Base-by-base conservation (phyloP, 92 coral and sea anemone species). In the Porites rus region DNA sequence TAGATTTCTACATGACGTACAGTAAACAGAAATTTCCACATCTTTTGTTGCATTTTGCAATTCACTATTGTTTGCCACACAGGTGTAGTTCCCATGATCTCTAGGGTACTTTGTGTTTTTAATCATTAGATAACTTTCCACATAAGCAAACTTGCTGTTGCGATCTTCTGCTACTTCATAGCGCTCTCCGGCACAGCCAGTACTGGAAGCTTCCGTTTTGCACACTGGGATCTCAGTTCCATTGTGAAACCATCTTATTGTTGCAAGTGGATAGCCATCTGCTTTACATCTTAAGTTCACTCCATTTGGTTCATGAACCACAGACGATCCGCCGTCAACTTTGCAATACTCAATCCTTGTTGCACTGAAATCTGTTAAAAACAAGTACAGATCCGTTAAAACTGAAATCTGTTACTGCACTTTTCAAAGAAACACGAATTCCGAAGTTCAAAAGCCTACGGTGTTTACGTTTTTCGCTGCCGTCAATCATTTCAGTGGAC, bases 21-120 rank as follows among this genome's bases (percentile, higher is more conserved):
- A 62, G 17, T 74, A 62, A 51, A 83, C n/a, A 10, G 74, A 83
- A 51, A 83, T 6, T 2, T 74, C 52, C 65, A 83, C 56, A 65
- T 22, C 22, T 51, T 73, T 74, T 51, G 38, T 18, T 8, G 7
- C 87, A 10, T 28, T 16, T 46, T 80, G 60, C 61, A 56, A 8
- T 56, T 56, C 13, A 8, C 75, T 66, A 87, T 89, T 94, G 18
- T 52, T 76, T 18, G 92, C 93, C 22, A 83, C 80, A 75, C 97
- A 94, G 7, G 84, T 64, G 69, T 94, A 94, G 25, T 51, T 88
- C 6, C 95, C 97, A 56, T 78, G 50, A 38, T 89, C 91, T 18
- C 73, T 83, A 17, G 87, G 87, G 21, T 46, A 83, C 28, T 24
- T 14, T 43, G 87, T 74, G 8, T 16, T 22, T 8, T 12, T 18